These are phyloP conservation scores for Drosophila pallidifrons DNA, from an alignment of 1,140 invertebrate species.

Conservation along the genomic window DNA sequence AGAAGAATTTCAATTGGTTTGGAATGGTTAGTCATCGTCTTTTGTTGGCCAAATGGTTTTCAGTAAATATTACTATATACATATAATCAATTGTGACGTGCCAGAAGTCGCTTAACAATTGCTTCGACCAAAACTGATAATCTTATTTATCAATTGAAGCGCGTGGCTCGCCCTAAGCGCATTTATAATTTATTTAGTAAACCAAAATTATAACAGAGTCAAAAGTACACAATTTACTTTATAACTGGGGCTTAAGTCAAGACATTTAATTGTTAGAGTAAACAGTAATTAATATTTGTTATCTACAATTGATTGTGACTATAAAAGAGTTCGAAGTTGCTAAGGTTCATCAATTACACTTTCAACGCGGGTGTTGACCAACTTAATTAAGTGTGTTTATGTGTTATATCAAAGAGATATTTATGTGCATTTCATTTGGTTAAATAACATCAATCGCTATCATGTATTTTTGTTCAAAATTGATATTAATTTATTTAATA, in stretches of 20 bases:
- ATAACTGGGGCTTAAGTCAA: background rate
- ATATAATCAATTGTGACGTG: conserved; percentile 19
- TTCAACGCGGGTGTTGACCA: background rate
- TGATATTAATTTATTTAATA: too few species aligned
- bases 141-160: conserved; percentile 25
- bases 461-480: too few species aligned
- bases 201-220: background rate
- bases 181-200: conserved; percentile 18
- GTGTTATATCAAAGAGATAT: too few species aligned
- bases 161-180: background rate
- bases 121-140: background rate
- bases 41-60: conserved; percentile 14
- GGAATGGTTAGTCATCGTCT: conserved; percentile 29
- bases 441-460: too few species aligned
- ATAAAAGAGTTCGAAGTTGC: background rate
- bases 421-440: too few species aligned
- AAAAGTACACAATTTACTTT: background rate
- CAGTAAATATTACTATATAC: background rate
- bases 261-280: background rate
- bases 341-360: background rate
- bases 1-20: conserved; percentile 6
- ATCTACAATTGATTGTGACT: background rate
- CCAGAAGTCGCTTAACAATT: background rate
- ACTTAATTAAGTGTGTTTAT: background rate
- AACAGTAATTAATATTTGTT: background rate